Percentiles rank a stretch among this genome's conserved stretches.
These are phyloP conservation scores for Pegea sp. DNA, from an alignment of 23 tunicate species.

Conservation along the genomic window DNA sequence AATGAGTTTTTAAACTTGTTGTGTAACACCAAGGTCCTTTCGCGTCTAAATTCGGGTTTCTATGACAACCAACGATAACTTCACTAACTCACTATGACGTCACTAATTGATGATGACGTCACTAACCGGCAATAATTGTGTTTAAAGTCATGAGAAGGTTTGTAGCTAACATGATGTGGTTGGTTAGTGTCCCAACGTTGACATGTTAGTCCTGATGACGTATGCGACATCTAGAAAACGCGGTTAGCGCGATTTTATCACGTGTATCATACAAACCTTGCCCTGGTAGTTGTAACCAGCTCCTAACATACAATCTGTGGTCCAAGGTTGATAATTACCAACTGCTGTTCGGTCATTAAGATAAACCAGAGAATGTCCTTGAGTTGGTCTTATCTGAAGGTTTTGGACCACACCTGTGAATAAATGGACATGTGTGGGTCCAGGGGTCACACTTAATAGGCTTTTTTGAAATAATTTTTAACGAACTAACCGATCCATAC, in stretches of 20 bases:
- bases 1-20: slow-evolving; percentile 4
- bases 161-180: slow-evolving; percentile 26
- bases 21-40: slow-evolving; percentile 89
- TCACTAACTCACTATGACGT: background rate
- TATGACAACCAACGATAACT: background rate
- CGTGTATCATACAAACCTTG: slow-evolving; percentile 2
- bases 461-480: too few species aligned
- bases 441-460: too few species aligned
- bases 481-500: too few species aligned
- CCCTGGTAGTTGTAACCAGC: slow-evolving; percentile 52
- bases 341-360: slow-evolving; percentile 31
- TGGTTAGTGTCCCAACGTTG: slow-evolving; percentile 26
- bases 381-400: slow-evolving; percentile 10
- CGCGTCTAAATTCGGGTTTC: slow-evolving; percentile 71
- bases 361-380: slow-evolving; percentile 42
- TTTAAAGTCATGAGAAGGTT: slow-evolving; percentile 8
- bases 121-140: slow-evolving; percentile 59
- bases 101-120: background rate
- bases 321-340: slow-evolving; percentile 39
- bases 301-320: slow-evolving; percentile 43
- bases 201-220: slow-evolving; percentile 25
- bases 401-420: slow-evolving; percentile 40
- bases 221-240: slow-evolving; percentile 4
- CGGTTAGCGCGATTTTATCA: background rate
- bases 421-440: background rate